Percentiles rank a stretch among this genome's conserved stretches.
Evolutionary conservation across 1,140 invertebrate species (phyloP).

Genomic region (Microplitis demolitor): DNA sequence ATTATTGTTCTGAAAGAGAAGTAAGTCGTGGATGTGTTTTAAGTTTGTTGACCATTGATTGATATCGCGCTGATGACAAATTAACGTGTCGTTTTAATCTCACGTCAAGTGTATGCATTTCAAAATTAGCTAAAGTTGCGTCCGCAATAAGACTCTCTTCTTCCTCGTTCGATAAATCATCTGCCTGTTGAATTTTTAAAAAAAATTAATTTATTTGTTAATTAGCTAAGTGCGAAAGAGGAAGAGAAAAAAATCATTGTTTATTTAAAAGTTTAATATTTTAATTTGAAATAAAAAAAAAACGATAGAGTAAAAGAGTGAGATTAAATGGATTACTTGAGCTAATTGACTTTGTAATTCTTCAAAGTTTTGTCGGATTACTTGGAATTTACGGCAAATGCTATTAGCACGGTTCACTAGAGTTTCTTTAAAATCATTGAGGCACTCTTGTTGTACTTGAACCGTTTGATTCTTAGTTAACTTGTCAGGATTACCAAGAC

Average conservation of each 20-base stretch:
- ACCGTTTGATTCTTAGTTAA: slow-evolving; percentile 52
- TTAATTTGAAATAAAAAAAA: background rate
- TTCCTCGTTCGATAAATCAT: slow-evolving; percentile 51
- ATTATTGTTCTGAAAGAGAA: slow-evolving; percentile 16
- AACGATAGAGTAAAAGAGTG: no score
- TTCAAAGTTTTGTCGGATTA: slow-evolving; percentile 34
- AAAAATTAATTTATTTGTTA: background rate
- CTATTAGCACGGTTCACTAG: slow-evolving; percentile 61
- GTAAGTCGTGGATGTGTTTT: slow-evolving; percentile 22
- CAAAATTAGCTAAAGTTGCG: slow-evolving; percentile 51
- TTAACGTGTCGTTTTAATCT: slow-evolving; percentile 53
- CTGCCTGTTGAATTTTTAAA: slow-evolving; percentile 39
- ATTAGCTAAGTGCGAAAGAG: background rate
- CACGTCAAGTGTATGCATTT: slow-evolving; percentile 56
- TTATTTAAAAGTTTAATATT: slow-evolving; percentile 6
- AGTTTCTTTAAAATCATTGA: slow-evolving; percentile 64
- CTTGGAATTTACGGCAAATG: slow-evolving; percentile 62
- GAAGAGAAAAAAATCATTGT: no score
- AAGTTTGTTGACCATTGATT: slow-evolving; percentile 35
- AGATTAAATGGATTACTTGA: slow-evolving; percentile 34
- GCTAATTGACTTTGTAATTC: slow-evolving; percentile 34
- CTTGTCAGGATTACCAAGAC: slow-evolving; percentile 52
- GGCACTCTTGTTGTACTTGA: slow-evolving; percentile 57
- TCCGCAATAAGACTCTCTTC: slow-evolving; percentile 54
- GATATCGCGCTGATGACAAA: slow-evolving; percentile 48